phyloP scores from a whole-genome alignment of 2,888 invertebrate genomes.

The Sinelater perroti region DNA sequence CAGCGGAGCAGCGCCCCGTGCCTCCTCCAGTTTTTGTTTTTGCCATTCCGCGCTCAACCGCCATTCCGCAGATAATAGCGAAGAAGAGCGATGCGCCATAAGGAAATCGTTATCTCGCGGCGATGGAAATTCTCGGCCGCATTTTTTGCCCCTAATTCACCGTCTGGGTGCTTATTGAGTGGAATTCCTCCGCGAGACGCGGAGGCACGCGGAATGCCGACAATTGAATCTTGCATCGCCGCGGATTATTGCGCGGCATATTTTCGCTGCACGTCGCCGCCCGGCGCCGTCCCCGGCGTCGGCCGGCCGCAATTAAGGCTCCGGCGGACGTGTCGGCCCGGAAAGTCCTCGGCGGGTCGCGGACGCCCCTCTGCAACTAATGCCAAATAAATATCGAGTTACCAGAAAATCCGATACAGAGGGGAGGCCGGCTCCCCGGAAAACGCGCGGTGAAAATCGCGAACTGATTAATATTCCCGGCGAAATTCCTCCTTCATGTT shows the following conservation, averaged over 20 bases:
- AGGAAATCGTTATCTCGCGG: conserved; percentile 45
- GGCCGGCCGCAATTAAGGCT: conserved; percentile 3
- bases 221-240: conserved; percentile 45
- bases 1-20: no score
- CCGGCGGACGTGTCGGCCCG: no score
- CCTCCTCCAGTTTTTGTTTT: no score
- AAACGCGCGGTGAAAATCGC: conserved; percentile 5
- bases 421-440: conserved; percentile 19
- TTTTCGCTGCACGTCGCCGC: conserved; percentile 35
- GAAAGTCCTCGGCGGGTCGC: no score
- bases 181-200: conserved; percentile 49
- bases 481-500: conserved; percentile 10
- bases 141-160: conserved; percentile 53
- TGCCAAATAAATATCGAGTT: conserved; percentile 22
- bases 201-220: conserved; percentile 42
- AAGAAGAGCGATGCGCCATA: conserved; percentile 1
- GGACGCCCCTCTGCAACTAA: conserved; percentile 5
- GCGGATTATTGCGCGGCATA: conserved; percentile 40
- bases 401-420: conserved; percentile 25
- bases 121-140: conserved; percentile 51
- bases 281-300: conserved; percentile 22
- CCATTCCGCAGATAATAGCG: no score
- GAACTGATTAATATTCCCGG: conserved; percentile 9
- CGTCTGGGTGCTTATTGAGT: conserved; percentile 45
- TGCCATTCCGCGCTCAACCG: no score